A percentile compares a stretch with the other conserved stretches of the same genome.
These are phyloP conservation scores for Cichlasoma orientale DNA, from an alignment of 2,797 vertebrate genomes.

Conservation along the genomic window DNA sequence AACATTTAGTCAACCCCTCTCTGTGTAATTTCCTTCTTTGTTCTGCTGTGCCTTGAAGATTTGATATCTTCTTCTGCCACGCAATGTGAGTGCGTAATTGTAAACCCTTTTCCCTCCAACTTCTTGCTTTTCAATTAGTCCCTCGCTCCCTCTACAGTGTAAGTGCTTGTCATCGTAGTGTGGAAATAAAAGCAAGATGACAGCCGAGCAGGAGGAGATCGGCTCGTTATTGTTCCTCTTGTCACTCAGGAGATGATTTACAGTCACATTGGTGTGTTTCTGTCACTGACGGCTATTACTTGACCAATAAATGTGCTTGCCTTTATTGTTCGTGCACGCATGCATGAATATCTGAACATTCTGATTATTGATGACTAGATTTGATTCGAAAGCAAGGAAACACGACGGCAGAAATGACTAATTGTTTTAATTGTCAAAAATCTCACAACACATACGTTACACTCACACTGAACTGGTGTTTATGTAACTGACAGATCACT, in stretches of 20 bases:
- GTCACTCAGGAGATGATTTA: constrained; percentile 30
- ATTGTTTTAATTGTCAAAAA: constrained; percentile 72
- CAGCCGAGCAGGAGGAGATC: constrained; percentile 41
- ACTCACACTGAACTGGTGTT: constrained; percentile 39
- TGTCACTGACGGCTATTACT: not conserved
- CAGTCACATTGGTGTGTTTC: not conserved
- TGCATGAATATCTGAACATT: not conserved
- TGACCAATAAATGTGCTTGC: not conserved
- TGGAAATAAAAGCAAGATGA: constrained; percentile 42
- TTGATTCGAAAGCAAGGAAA: constrained; percentile 7
- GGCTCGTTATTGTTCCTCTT: constrained; percentile 32
- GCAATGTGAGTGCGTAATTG: constrained; percentile 27
- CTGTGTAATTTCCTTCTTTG: constrained; percentile 57
- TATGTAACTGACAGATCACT: constrained; percentile 29
- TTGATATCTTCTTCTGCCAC: constrained; percentile 55
- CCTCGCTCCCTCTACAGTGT: constrained; percentile 17
- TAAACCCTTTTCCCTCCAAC: constrained; percentile 19
- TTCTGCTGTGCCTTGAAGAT: constrained; percentile 48
- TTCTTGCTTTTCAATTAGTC: constrained; percentile 39
- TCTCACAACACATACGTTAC: constrained; percentile 54
- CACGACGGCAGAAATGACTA: constrained; percentile 40
- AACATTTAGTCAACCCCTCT: constrained; percentile 48
- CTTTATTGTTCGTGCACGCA: no score
- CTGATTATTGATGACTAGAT: not conserved
- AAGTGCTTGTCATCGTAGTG: constrained; percentile 23